Base-by-base conservation (phyloP, 2,888 invertebrate genomes). In the Polylopha cassiicola region DNA sequence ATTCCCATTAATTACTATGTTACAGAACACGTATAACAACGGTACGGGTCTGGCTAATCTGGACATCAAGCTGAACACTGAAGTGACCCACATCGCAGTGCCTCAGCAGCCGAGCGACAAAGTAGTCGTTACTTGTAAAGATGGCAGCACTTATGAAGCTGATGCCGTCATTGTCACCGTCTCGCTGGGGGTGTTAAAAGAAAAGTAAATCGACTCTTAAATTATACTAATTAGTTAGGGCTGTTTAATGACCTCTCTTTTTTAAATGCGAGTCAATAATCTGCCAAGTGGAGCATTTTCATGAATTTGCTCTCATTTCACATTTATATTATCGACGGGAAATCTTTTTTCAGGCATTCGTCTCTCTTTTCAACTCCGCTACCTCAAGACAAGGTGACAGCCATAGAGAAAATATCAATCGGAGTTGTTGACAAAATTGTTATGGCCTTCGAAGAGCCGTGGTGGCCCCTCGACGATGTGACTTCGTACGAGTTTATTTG, bases 391-490 rank as follows among this genome's bases (percentile, higher is more conserved):
- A 91, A 91, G 66, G 55, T 75, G 2, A 70, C 67, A 13, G 85
- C 87, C 0, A 90, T 91, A 31, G 57, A 89, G 69, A 77, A 76
- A 9, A 62, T 91, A 26, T 86, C 88, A 0, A 88, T 90, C 49
- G 93, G 92, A 0, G 87, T 87, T 0, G 89, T 91, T 0, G 87
- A 89, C 44, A 94, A 94, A 73, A 87, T 93, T 13, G 87, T 89
- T 30, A 51, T 94, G 0, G 77, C 86, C 18, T 94, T 91, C 62
- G 75, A 89, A 0, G 59, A 78, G 4, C 73, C 79, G 2, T 92
- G 92, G 90, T 93, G 92, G 92, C 72, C 80, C 0, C 61, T 67
- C 3, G 53, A 23, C 5, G n/a, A n/a, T n/a, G n/a, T n/a, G n/a
- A n/a, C n/a, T n/a, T n/a, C n/a, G 66, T 61, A 70, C 26, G 49